phyloP scores from a whole-genome alignment of 2,888 invertebrate species.

The Sipha maydis region DNA sequence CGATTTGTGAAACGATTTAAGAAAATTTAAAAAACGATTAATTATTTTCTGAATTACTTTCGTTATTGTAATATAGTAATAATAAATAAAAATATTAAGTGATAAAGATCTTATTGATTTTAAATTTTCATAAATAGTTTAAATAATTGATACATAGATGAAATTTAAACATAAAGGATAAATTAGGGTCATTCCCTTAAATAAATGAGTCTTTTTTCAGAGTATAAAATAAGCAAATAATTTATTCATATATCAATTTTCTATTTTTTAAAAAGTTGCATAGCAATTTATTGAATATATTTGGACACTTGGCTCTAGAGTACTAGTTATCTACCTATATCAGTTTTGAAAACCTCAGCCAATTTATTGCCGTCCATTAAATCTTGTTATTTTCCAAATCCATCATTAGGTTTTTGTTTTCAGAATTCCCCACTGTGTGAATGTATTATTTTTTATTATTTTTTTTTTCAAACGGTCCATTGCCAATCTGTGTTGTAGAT shows the following conservation, averaged over 20 bases:
- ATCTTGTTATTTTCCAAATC: slow-evolving; percentile 39
- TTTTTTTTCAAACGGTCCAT: slow-evolving; percentile 27
- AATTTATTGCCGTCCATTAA: slow-evolving; percentile 46
- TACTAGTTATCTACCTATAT: slow-evolving; percentile 26
- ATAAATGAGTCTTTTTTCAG: background rate
- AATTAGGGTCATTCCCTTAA: background rate
- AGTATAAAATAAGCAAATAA: background rate
- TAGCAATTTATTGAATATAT: slow-evolving; percentile 24
- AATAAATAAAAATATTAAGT: too few species aligned
- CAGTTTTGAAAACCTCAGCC: slow-evolving; percentile 14
- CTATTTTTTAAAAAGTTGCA: background rate
- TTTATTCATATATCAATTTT: slow-evolving; percentile 3
- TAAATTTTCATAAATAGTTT: too few species aligned
- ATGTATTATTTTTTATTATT: slow-evolving; percentile 14
- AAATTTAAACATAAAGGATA: background rate
- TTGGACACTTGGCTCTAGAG: slow-evolving; percentile 3
- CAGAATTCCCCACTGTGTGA: slow-evolving; percentile 30
- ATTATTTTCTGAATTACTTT: too few species aligned
- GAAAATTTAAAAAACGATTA: background rate
- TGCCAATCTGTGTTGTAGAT: slow-evolving; percentile 46
- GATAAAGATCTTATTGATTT: too few species aligned
- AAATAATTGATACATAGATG: too few species aligned
- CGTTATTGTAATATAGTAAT: too few species aligned
- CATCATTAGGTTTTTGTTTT: slow-evolving; percentile 56
- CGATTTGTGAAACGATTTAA: too few species aligned